Evolutionary conservation across 2,888 invertebrate genomes (phyloP), one percentile per base, ranked within the genome.

Genomic region (Leucophenga maculata): DNA sequence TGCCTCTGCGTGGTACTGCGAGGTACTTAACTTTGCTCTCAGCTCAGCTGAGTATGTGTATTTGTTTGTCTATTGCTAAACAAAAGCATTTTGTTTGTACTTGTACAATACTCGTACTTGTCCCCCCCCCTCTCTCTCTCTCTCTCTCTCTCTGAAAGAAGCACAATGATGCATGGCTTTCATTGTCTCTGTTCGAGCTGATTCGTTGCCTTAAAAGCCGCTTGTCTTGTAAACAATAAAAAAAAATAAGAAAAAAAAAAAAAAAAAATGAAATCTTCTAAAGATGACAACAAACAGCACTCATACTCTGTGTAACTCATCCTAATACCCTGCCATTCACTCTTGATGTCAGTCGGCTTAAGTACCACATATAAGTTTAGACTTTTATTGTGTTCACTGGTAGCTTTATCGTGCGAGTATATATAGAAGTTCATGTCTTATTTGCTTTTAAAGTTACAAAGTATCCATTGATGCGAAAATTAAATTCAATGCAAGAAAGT

Each of bases 171-270:
- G 39, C 39, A 39, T 26, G 26, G 26, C 26, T 3, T 26, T 26
- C 26, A 26, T 39, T 39, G 39, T 39, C 39, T 39, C 11, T 39
- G 39, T 39, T 39, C 11, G 39, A 9, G 39, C 6, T 39, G 39
- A 11, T 39, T 6, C 11, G 8, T 39, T 78, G 76, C 20, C 79
- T 74, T 82, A 78, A 83, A 79, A 78, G 80, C 77, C 82, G 83
- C 78, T 83, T 80, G 80, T 83, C 83, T 80, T 82, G 82, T 82
- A 83, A 80, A 80, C 80, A 83, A 78, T 82, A 80, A 83, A 80
- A 82, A 82, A 82, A 80, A 48, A 62, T 83, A 80, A 82, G 79
- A 82, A 80, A 48, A 62, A 83, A 83, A 80, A 81, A 81, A 39
- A 80, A 39, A 39, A 6, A 8, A 39, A 39, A 39, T 39, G 83